Evolutionary conservation across 1,140 invertebrate genomes (phyloP), one percentile per base, ranked within the genome.

Genomic region (Teleogryllus occipitalis): DNA sequence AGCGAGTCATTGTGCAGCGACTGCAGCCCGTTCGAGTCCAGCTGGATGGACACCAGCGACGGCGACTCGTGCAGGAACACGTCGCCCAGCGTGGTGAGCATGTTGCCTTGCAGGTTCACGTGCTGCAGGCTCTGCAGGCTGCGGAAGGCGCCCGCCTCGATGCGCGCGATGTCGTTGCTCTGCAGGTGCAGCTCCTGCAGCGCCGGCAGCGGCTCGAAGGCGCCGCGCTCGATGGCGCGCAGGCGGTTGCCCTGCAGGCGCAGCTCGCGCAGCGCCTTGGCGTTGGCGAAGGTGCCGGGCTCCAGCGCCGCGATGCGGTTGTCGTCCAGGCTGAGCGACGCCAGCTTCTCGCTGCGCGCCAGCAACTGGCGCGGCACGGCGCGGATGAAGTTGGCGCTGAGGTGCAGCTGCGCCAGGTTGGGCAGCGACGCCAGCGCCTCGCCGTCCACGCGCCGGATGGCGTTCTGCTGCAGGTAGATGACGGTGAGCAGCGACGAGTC

Each of bases 301-400:
- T 94, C 90, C 77, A 99, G 86, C 82, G 94, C 91, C 8, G 89
- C 88, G 74, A 99, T 94, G 85, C 92, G 91, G 87, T 98, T 99
- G 82, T 95, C 93, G 87, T 98, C 96, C 82, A 98, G 86, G 81
- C 95, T 97, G 65, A 99, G 87, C 7, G 94, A 94, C 8, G 92
- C 92, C 15, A 97, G 88, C 27, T 39, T 39, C 27, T 39, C 27
- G 27, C 27, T 39, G 27, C 27, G 81, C 90, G 91, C 87, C 83
- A 97, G 93, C 82, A 96, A 88, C 81, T 91, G 90, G 27, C 88
- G 87, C 8, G 94, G 93, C 80, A 97, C 88, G 73, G 89, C 89
- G 54, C 91, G 90, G 81, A 97, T 92, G 84, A 94, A 96, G 85
- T 97, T 97, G 81, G 93, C 93, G 84, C 94, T 93, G 81, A 97